A percentile compares a stretch with the other conserved stretches of the same genome.
Evolutionary conservation across 2,797 vertebrate species (phyloP).

Genomic region (Falco berigora): DNA sequence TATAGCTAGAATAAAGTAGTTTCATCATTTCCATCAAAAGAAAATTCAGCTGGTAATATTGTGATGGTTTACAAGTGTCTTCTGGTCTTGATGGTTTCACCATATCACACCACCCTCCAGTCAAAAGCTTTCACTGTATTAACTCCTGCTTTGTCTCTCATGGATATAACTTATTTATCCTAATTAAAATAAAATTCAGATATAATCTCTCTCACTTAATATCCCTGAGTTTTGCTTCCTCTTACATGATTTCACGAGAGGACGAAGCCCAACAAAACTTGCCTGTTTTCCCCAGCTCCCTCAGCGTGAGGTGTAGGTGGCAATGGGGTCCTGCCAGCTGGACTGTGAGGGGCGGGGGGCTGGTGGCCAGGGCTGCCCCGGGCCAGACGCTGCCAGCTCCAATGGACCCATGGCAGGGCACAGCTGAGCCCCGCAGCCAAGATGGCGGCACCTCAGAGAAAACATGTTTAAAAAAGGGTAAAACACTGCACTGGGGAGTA

Average conservation of each 20-base stretch:
- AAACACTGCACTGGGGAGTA: not conserved
- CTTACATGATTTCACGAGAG: not conserved
- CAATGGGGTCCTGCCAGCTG: not conserved
- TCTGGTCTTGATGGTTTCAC: not conserved
- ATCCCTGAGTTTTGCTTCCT: not conserved
- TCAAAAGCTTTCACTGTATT: not conserved
- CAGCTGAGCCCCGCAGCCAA: not conserved
- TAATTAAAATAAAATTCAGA: not conserved
- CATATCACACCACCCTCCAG: not conserved
- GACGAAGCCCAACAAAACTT: not conserved
- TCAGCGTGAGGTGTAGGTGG: not conserved
- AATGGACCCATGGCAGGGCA: not conserved
- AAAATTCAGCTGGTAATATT: not conserved
- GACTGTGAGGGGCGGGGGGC: too few species aligned
- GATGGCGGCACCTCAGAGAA: not conserved
- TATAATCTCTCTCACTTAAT: not conserved
- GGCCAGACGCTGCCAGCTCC: too few species aligned
- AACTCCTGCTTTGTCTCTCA: not conserved
- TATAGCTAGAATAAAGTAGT: not conserved
- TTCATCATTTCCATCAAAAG: not conserved
- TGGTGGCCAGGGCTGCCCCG: fast-evolving
- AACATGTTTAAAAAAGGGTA: not conserved
- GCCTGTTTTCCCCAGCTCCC: not conserved
- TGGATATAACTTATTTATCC: not conserved
- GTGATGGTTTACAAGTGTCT: not conserved